These are phyloP conservation scores for Psittacula derbiana DNA, from an alignment of 2,797 vertebrate species.

Conservation along the genomic window DNA sequence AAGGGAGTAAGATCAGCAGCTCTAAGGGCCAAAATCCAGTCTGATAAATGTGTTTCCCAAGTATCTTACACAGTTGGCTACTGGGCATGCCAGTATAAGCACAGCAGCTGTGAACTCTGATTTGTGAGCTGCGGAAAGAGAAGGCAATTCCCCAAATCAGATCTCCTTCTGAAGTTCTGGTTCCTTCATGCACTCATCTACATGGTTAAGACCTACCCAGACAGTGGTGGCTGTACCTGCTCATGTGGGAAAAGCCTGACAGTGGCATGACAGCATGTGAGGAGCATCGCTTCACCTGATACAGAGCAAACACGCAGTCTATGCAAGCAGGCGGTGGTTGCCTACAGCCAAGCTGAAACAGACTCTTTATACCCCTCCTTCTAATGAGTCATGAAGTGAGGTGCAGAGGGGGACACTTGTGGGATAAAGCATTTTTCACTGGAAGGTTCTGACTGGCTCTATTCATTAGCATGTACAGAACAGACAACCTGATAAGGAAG, in stretches of 20 bases:
- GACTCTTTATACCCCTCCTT: background rate
- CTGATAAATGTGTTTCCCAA: background rate
- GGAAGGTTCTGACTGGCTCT: background rate
- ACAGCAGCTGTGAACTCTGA: background rate
- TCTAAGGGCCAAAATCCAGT: background rate
- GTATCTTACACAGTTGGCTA: background rate
- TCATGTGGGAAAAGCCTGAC: background rate
- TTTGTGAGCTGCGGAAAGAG: background rate
- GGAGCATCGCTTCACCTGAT: background rate
- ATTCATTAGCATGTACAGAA: background rate
- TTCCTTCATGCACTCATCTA: background rate
- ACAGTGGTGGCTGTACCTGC: background rate
- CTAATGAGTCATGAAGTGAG: fast-evolving
- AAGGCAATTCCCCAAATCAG: background rate
- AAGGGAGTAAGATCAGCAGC: background rate
- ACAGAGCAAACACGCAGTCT: background rate
- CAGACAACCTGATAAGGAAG: background rate
- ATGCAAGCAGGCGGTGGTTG: background rate
- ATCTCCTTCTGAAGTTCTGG: background rate
- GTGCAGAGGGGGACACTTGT: background rate
- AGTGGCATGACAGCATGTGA: background rate
- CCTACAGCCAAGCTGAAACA: background rate
- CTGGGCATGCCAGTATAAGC: background rate
- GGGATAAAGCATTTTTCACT: background rate
- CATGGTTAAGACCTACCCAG: background rate